phyloP scores from a whole-genome alignment of 2,113 vertebrate genomes.

The Pao palembangensis region DNA sequence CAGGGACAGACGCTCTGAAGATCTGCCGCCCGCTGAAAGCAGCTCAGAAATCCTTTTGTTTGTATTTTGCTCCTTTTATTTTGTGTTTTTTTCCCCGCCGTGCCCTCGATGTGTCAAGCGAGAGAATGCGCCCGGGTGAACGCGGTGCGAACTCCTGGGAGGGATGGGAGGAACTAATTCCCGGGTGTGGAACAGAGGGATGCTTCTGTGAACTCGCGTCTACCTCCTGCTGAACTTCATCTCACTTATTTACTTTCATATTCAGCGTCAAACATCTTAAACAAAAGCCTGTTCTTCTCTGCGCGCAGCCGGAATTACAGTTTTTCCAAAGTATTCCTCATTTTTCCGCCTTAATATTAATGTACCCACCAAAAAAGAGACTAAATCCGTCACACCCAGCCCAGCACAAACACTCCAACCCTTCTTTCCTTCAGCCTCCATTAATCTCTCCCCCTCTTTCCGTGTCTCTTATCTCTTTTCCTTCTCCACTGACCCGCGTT shows the following conservation, averaged over 20 bases:
- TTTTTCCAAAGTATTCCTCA: constrained; percentile 29
- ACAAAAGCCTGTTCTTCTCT: constrained; percentile 21
- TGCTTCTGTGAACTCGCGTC: constrained; percentile 54
- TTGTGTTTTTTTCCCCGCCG: not conserved
- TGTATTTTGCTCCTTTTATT: constrained; percentile 7
- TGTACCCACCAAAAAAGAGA: constrained; percentile 15
- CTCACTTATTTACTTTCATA: constrained; percentile 47
- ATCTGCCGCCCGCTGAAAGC: too few relatives aligned
- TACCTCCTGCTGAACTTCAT: constrained; percentile 56
- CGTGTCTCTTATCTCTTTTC: constrained; percentile 5
- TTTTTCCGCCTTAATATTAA: constrained; percentile 30
- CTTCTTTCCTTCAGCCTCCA: constrained; percentile 7
- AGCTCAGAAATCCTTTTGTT: too few relatives aligned
- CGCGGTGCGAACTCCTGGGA: constrained; percentile 40
- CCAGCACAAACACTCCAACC: constrained; percentile 5
- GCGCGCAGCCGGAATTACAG: constrained; percentile 20
- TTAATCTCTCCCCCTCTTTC: constrained; percentile 23
- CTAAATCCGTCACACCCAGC: constrained; percentile 29
- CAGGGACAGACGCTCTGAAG: too few relatives aligned
- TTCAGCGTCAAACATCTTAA: constrained; percentile 17
- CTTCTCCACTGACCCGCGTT: constrained; percentile 75
- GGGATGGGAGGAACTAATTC: constrained; percentile 31
- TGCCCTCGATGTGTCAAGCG: constrained; percentile 48
- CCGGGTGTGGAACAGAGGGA: constrained; percentile 36
- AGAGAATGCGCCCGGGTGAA: constrained; percentile 29